phyloP scores from a whole-genome alignment of 2,888 invertebrate genomes.

The Gari tellinella region DNA sequence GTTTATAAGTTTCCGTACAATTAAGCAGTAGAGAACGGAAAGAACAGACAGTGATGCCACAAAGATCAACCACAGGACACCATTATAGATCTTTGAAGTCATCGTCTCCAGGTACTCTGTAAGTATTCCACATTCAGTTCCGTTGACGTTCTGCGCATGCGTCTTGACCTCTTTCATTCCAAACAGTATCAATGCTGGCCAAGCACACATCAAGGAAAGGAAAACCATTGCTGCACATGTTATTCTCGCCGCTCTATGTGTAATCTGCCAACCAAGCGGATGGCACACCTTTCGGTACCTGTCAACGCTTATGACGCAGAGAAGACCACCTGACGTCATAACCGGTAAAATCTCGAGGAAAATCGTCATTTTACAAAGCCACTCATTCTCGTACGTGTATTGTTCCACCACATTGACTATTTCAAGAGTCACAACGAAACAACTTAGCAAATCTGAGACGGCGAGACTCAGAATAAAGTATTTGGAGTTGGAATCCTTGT shows the following conservation, averaged over 20 bases:
- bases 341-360: conserved; percentile 48
- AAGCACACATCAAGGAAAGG: conserved; percentile 28
- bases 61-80: conserved; percentile 43
- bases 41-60: conserved; percentile 19
- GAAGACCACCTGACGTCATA: conserved; percentile 34
- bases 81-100: conserved; percentile 28
- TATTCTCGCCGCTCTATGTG: conserved; percentile 24
- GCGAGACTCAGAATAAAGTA: conserved; percentile 52
- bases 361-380: conserved; percentile 51
- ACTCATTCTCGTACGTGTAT: conserved; percentile 32
- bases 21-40: conserved; percentile 28
- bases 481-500: conserved; percentile 34
- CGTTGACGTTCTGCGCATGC: conserved; percentile 28
- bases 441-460: conserved; percentile 42
- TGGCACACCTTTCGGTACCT: conserved; percentile 48
- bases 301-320: conserved; percentile 51
- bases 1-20: conserved; percentile 29
- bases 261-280: conserved; percentile 39
- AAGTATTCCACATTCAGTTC: conserved; percentile 35
- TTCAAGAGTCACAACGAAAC: conserved; percentile 42
- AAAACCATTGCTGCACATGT: conserved; percentile 23
- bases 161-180: conserved; percentile 35
- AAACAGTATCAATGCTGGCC: conserved; percentile 48
- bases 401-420: conserved; percentile 45
- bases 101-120: conserved; percentile 31